Evolutionary conservation across 1,140 invertebrate species (phyloP), one percentile per base, ranked within the genome.

Genomic region (Drosophila rufa): DNA sequence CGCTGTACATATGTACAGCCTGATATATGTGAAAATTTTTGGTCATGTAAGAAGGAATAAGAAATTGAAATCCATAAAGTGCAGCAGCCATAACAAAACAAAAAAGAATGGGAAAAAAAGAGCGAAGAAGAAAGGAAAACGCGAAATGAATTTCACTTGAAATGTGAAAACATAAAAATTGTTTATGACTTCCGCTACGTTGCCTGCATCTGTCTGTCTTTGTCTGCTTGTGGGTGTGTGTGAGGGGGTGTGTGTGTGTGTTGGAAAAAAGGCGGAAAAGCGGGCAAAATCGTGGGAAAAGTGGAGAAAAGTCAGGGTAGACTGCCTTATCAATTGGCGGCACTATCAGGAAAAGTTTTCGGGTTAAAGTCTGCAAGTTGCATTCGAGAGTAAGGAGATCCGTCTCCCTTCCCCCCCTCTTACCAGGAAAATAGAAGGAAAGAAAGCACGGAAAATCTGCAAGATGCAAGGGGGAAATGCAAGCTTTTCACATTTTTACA

Each of bases 121-220:
- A 73, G 55, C 66, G 75, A 64, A 60, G 67, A 59, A 69, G 51
- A 83, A 75, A 89, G 77, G 70, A 84, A 80, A 84, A 89, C 84
- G 85, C 84, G 84, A 89, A 89, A 89, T 89, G 85, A 89, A 89
- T 89, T 89, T 89, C 84, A 89, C 84, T 89, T 90, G 84, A 89
- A 89, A 89, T 89, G 84, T 89, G 84, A 89, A 89, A 90, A 89
- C 84, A 89, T 89, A 89, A 89, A 89, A 89, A 89, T 89, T 89
- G 85, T 89, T 89, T 89, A 89, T 89, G 84, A 90, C 85, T 89
- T 89, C 84, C 84, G 85, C 78, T 81, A 89, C 85, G 78, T 75
- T 89, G 81, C 83, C 74, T 74, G 73, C 82, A 80, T 67, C 40
- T 66, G 65, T 64, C 67, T 64, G 58, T 68, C 56, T 57, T 62